Evolutionary conservation across 2,888 invertebrate species (phyloP), one percentile per base, ranked within the genome.

Genomic region (Pinctada fucata): DNA sequence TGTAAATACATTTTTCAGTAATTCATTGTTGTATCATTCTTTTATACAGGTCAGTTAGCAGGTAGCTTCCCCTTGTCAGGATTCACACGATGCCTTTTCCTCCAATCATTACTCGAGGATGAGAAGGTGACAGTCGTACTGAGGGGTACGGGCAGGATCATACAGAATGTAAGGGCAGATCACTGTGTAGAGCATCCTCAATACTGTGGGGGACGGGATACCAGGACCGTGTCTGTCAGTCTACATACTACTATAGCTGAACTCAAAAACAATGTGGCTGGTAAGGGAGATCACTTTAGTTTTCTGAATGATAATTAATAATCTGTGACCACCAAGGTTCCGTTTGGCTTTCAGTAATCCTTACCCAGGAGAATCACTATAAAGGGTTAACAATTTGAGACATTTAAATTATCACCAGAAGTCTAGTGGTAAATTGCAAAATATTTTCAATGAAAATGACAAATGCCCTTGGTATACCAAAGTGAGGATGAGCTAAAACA

Each of bases 71-170:
- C 88, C 0, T 85, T 97, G 89, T 96, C 96, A 0, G 97, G 97
- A 5, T 97, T 97, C 93, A 96, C 97, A 65, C 95, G 97, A 50
- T 95, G 97, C 75, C 93, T 98, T 79, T 95, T 97, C 84, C 93
- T 97, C 75, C 97, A 97, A 89, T 94, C 97, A 77, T 93, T 98
- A 83, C 93, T 98, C 82, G 97, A 97, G 89, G 96, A 96, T 89
- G 97, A 97, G 93, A 96, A 96, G 87, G 95, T 96, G 81, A 94
- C 95, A 48, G 95, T 97, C 48, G 95, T 95, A 85, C 95, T 97
- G 79, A 93, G 84, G 64, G 83, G 85, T 13, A 74, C 83, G 5
- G 83, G 83, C 70, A 86, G 84, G 68, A 81, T 89, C 64, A 87
- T 88, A 78, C 85, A 73, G 92, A 79, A 82, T 51, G 72, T 80